phyloP scores from a whole-genome alignment of 1,140 invertebrate genomes.

The Gonioctena quinquepunctata region DNA sequence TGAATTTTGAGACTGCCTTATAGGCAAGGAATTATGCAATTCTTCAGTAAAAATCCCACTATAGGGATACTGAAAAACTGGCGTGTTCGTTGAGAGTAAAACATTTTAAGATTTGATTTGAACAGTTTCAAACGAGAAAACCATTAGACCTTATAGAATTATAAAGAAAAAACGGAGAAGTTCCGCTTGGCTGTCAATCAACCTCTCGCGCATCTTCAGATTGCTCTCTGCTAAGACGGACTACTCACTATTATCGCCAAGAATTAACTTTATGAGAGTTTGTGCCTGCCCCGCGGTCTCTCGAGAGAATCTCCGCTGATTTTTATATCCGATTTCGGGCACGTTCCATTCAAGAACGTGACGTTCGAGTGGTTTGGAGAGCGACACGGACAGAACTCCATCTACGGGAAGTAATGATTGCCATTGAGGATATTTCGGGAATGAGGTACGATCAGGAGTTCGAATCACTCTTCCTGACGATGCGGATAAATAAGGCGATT shows the following conservation, averaged over 20 bases:
- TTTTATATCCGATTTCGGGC: slow-evolving; percentile 50
- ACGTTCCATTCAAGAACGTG: slow-evolving; percentile 47
- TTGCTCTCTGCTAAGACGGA: slow-evolving; percentile 8
- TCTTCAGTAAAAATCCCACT: too few species aligned
- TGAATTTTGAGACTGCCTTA: too few species aligned
- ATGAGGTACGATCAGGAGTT: neutral
- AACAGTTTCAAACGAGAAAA: too few species aligned
- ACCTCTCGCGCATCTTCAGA: neutral
- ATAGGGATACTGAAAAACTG: too few species aligned
- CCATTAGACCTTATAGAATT: too few species aligned
- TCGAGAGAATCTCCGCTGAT: slow-evolving; percentile 35
- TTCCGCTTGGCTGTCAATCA: slow-evolving; percentile 5
- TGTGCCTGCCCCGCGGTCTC: slow-evolving; percentile 27
- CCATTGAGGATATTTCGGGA: slow-evolving; percentile 13
- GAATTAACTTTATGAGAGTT: slow-evolving; percentile 44
- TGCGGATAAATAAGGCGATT: too few species aligned
- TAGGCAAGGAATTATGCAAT: too few species aligned
- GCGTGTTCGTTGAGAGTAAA: too few species aligned
- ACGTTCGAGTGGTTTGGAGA: slow-evolving; percentile 33
- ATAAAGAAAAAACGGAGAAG: too few species aligned
- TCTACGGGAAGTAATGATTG: slow-evolving; percentile 31
- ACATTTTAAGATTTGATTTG: too few species aligned
- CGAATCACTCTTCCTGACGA: too few species aligned
- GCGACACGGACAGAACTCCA: slow-evolving; percentile 5
- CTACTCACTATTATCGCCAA: slow-evolving; percentile 27